A percentile compares a stretch with the other conserved stretches of the same genome.
Conservation (phyloP, 2,888 invertebrate genomes). For the Heliconius cydno region DNA sequence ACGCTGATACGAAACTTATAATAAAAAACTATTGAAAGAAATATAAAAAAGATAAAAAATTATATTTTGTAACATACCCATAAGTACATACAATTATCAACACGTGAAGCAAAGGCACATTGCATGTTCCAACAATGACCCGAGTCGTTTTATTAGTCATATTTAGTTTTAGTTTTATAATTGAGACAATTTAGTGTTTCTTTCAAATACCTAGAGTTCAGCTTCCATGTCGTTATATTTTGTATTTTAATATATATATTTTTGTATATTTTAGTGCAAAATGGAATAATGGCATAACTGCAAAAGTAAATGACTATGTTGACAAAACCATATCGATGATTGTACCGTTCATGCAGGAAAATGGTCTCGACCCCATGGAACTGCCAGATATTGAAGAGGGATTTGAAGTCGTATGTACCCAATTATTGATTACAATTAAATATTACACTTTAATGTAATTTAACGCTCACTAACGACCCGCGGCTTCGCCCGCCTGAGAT, state of each 20-base stretch:
- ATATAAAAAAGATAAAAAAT: no score
- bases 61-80: no score
- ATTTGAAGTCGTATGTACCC: conserved; percentile 63
- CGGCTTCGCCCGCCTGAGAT: no score
- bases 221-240: not conserved
- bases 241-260: not conserved
- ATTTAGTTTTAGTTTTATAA: not conserved
- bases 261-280: conserved; percentile 51
- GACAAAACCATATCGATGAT: conserved; percentile 73
- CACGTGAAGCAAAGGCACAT: not conserved
- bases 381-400: conserved; percentile 76
- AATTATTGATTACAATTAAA: not conserved
- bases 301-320: conserved; percentile 75
- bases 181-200: not conserved
- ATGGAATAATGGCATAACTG: conserved; percentile 66
- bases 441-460: not conserved
- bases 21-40: no score
- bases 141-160: not conserved
- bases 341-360: conserved; percentile 64
- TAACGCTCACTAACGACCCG: not conserved
- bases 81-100: no score
- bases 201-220: not conserved
- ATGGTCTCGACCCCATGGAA: conserved; percentile 78
- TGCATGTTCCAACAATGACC: not conserved
- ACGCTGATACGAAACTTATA: no score